Percentiles rank a stretch among this genome's conserved stretches.
These are phyloP conservation scores for Netelia melanura DNA, from an alignment of 2,888 invertebrate genomes.

Conservation along the genomic window DNA sequence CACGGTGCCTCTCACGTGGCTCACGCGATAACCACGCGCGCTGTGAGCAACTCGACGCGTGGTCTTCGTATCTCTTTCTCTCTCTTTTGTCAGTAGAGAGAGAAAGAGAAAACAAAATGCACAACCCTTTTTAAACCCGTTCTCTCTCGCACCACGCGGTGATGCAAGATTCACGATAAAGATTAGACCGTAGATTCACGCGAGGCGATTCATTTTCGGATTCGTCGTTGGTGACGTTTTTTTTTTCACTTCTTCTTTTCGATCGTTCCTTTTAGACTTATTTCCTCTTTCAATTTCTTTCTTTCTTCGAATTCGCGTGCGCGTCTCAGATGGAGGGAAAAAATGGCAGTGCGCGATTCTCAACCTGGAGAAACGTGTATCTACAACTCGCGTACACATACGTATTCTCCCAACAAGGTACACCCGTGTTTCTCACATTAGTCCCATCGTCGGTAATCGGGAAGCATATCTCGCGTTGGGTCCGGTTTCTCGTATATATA, in stretches of 20 bases:
- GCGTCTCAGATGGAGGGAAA: constrained; percentile 32
- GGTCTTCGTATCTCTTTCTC: constrained; percentile 31
- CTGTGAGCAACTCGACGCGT: constrained; percentile 53
- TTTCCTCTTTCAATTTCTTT: constrained; percentile 30
- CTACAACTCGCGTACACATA: constrained; percentile 42
- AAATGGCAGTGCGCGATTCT: not conserved
- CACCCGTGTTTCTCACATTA: constrained; percentile 65
- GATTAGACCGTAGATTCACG: constrained; percentile 68
- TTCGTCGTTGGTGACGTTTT: constrained; percentile 22
- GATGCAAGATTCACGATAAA: constrained; percentile 66
- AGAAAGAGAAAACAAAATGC: constrained; percentile 24
- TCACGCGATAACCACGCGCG: constrained; percentile 63
- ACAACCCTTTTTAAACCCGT: constrained; percentile 54
- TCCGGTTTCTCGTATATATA: constrained; percentile 1
- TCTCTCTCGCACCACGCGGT: constrained; percentile 29
- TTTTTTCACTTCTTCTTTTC: constrained; percentile 15
- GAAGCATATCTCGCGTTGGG: constrained; percentile 44
- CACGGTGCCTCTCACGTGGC: constrained; percentile 53
- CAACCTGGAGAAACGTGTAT: constrained; percentile 31
- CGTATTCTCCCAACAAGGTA: constrained; percentile 43
- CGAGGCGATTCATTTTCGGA: constrained; percentile 67
- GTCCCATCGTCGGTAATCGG: constrained; percentile 53
- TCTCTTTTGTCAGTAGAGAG: not conserved
- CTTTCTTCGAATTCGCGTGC: constrained; percentile 61
- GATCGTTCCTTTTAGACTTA: constrained; percentile 16